A percentile compares a stretch with the other conserved stretches of the same genome.
Evolutionary conservation across 2,888 invertebrate genomes (phyloP).

Genomic region (Ectobius pallidus): DNA sequence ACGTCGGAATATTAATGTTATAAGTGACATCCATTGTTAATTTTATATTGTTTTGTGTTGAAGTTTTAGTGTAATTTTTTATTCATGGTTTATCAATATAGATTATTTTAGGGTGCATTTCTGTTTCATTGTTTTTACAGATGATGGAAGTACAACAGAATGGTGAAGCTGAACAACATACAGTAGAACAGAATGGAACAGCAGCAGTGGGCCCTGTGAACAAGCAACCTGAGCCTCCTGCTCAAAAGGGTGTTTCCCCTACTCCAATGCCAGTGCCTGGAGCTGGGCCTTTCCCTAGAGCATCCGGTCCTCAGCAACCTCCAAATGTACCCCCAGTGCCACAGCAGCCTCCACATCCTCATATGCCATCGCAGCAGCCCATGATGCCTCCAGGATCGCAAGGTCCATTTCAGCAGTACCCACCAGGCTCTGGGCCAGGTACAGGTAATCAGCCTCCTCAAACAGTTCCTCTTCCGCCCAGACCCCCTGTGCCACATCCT

Average conservation of each 20-base stretch:
- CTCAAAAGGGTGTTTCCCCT: not conserved
- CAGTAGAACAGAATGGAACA: not conserved
- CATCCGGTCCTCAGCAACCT: constrained; percentile 25
- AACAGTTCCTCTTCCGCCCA: constrained; percentile 44
- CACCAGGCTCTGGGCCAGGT: constrained; percentile 25
- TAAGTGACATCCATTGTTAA: too few species aligned
- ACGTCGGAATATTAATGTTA: too few species aligned
- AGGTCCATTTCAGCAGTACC: constrained; percentile 40
- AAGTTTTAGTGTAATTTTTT: too few species aligned
- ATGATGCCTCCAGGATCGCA: constrained; percentile 50
- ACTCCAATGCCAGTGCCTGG: constrained; percentile 9
- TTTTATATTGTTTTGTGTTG: too few species aligned
- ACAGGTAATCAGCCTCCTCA: constrained; percentile 27
- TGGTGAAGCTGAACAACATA: constrained; percentile 30
- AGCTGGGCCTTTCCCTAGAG: not conserved
- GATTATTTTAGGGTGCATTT: too few species aligned
- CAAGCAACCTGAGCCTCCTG: constrained; percentile 9
- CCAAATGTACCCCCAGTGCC: constrained; percentile 15
- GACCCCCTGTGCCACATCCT: constrained; percentile 58
- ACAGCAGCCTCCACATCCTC: constrained; percentile 45
- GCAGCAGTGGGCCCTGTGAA: not conserved
- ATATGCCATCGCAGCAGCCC: constrained; percentile 46
- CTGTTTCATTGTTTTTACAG: too few species aligned
- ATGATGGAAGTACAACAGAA: constrained; percentile 45
- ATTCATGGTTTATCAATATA: too few species aligned